These are phyloP conservation scores for Apostichopus parvimensis DNA, from an alignment of 35 echinoderm and acorn worm species.

Conservation along the genomic window DNA sequence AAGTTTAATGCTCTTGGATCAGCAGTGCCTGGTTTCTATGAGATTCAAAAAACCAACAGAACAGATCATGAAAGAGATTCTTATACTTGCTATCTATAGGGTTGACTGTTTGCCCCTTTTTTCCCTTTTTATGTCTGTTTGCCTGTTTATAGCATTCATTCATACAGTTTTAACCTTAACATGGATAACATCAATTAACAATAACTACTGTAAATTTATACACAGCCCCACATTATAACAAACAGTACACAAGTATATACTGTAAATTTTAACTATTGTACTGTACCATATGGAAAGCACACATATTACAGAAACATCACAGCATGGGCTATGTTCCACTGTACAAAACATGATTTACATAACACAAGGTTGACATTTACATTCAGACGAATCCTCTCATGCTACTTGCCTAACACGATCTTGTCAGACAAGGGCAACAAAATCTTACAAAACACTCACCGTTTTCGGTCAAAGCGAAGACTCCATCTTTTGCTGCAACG, in stretches of 20 bases:
- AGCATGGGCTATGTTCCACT: neutral
- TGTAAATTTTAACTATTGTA: neutral
- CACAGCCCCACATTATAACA: no score
- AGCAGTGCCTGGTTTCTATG: no score
- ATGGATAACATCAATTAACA: no score
- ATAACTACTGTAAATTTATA: no score
- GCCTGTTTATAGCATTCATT: no score
- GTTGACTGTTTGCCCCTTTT: no score
- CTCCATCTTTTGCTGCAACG: neutral
- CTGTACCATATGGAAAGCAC: neutral
- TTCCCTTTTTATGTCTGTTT: no score
- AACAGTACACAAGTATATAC: neutral
- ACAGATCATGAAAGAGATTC: no score
- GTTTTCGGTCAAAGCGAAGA: neutral
- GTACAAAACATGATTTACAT: neutral
- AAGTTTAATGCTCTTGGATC: no score
- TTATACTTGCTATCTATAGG: no score
- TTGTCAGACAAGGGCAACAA: neutral
- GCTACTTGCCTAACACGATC: neutral
- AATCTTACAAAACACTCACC: neutral
- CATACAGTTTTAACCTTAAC: no score
- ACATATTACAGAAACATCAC: neutral
- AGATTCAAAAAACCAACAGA: no score
- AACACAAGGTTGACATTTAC: neutral
- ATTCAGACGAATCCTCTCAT: neutral